Conservation (phyloP, 1,140 invertebrate species). For the Leguminivora glycinivorella region DNA sequence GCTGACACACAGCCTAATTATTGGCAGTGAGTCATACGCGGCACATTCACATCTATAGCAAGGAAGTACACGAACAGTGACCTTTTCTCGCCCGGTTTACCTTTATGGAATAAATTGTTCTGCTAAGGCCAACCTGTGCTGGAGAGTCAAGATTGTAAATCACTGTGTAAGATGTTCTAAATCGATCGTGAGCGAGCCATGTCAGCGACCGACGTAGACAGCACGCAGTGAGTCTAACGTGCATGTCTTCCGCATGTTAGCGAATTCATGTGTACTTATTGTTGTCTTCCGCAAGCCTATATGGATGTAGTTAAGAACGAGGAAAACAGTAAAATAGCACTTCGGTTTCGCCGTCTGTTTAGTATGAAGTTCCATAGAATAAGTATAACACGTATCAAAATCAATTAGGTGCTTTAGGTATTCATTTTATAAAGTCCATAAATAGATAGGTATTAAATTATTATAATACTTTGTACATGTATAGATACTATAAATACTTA, state of each 20-base stretch:
- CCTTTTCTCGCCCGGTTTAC: constrained; percentile 41
- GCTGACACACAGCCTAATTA: constrained; percentile 1
- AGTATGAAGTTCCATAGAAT: neutral
- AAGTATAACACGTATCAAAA: neutral
- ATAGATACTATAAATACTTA: too few species aligned
- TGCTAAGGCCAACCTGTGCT: constrained; percentile 50
- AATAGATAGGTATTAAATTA: too few species aligned
- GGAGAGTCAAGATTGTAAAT: constrained; percentile 29
- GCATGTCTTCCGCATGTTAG: constrained; percentile 49
- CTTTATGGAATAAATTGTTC: constrained; percentile 54
- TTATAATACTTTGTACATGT: too few species aligned
- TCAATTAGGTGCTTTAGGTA: neutral
- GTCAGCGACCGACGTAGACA: constrained; percentile 19
- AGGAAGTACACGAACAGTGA: constrained; percentile 52
- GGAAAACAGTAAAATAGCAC: constrained; percentile 21
- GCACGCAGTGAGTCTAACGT: constrained; percentile 38
- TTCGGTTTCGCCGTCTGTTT: neutral
- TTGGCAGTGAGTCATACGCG: constrained; percentile 5
- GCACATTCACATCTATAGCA: constrained; percentile 29
- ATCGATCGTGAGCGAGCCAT: constrained; percentile 32
- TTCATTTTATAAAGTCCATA: neutral
- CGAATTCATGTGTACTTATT: constrained; percentile 38
- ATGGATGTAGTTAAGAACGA: constrained; percentile 26
- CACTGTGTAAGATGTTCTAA: constrained; percentile 40
- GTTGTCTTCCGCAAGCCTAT: constrained; percentile 35